phyloP scores from a whole-genome alignment of 2,797 vertebrate species.

The Thripadectes ignobilis region DNA sequence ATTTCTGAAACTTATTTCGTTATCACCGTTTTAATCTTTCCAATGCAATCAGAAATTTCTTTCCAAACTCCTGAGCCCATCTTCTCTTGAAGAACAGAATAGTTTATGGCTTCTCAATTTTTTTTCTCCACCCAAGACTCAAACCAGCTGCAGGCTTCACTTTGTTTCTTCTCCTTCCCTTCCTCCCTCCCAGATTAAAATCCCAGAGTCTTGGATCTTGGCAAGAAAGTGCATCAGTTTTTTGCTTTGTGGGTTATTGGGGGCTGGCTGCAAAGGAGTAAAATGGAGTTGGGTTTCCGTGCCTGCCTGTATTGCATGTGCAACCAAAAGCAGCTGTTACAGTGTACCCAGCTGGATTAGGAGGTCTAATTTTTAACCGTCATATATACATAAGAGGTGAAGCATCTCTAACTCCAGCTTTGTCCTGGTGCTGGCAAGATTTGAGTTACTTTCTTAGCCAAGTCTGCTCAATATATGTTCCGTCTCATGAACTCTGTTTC shows the following conservation, averaged over 20 bases:
- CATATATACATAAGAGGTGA: background rate
- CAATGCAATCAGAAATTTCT: slow-evolving; percentile 23
- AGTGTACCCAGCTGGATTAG: background rate
- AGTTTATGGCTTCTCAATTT: background rate
- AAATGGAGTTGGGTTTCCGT: background rate
- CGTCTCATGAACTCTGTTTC: background rate
- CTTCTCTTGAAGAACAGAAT: background rate
- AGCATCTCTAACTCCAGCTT: background rate
- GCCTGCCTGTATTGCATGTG: background rate
- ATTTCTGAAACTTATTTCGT: slow-evolving; percentile 56
- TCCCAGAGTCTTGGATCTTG: background rate
- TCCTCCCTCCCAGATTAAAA: background rate
- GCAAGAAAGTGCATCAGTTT: background rate
- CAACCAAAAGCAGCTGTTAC: background rate
- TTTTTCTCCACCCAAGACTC: background rate
- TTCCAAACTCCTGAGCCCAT: slow-evolving; percentile 14
- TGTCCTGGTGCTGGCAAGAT: background rate
- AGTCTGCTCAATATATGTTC: background rate
- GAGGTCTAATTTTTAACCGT: background rate
- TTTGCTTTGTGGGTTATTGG: background rate
- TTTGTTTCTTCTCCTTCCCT: background rate
- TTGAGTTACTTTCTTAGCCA: background rate
- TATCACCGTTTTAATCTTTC: slow-evolving; percentile 31
- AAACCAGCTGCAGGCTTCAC: slow-evolving; percentile 25
- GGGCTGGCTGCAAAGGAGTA: background rate